Percentiles rank a stretch among this genome's conserved stretches.
Conservation (phyloP, 2,797 vertebrate genomes). For the Strix occidentalis region DNA sequence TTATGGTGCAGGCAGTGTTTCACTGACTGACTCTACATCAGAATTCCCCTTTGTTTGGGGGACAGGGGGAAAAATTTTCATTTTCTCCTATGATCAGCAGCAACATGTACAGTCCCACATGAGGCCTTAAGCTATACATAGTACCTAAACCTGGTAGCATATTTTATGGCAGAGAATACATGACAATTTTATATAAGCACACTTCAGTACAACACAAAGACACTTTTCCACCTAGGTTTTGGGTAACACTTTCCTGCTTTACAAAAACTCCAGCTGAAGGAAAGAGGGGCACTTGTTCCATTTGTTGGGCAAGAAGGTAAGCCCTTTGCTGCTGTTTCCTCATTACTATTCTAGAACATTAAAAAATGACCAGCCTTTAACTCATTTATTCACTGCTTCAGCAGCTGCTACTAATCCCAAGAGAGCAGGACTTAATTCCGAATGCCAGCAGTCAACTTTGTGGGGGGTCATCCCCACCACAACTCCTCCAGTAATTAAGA, state of each 20-base stretch:
- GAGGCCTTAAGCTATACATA: neutral
- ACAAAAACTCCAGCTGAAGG: neutral
- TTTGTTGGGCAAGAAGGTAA: neutral
- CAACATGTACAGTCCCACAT: neutral
- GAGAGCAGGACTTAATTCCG: neutral
- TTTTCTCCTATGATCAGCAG: neutral
- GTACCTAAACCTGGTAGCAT: neutral
- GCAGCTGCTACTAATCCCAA: neutral
- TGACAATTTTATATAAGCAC: neutral
- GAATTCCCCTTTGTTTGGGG: neutral
- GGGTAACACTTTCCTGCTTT: neutral
- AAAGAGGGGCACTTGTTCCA: neutral
- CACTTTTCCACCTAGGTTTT: neutral
- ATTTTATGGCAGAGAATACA: neutral
- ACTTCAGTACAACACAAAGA: neutral
- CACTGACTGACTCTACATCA: conserved; percentile 11
- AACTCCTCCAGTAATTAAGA: neutral
- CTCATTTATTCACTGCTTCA: neutral
- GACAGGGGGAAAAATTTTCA: neutral
- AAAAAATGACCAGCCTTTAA: neutral
- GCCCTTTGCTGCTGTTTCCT: neutral
- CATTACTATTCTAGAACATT: neutral
- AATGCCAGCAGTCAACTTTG: neutral
- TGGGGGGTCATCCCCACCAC: neutral
- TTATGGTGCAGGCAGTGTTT: conserved; percentile 29